Evolutionary conservation across 2,113 vertebrate species (phyloP).

Genomic region (Alouatta palliata): DNA sequence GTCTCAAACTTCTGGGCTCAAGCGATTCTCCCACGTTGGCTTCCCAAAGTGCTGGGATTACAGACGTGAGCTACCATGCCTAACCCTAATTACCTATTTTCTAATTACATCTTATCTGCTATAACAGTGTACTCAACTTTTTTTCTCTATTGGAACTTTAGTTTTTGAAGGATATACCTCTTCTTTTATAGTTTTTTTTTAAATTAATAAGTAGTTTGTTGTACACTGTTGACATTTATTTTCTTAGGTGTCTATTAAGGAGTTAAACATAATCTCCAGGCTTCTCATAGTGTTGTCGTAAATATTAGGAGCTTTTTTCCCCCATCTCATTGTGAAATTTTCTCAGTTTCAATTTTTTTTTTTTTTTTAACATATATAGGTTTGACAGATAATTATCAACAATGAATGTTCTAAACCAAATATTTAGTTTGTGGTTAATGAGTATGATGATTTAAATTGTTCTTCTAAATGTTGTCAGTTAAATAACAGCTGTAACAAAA

Average conservation of each 20-base stretch:
- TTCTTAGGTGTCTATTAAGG: background rate
- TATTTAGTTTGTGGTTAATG: constrained; percentile 23
- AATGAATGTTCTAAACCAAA: background rate
- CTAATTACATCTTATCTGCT: background rate
- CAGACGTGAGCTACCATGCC: no score
- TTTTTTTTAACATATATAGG: background rate
- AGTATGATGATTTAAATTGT: background rate
- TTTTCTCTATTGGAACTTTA: background rate
- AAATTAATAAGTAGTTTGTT: background rate
- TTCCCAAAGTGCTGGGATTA: no score
- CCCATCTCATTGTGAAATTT: background rate
- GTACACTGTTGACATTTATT: background rate
- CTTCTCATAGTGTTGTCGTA: background rate
- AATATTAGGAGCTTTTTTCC: background rate
- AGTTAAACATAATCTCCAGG: background rate
- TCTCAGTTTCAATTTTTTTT: background rate
- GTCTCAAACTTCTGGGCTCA: no score
- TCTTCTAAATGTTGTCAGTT: background rate
- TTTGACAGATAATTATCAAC: background rate
- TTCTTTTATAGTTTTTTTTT: background rate
- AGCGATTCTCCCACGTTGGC: no score
- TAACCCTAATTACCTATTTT: background rate
- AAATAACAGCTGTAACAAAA: background rate
- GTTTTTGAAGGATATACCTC: constrained; percentile 36
- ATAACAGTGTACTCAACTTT: background rate